phyloP scores from a whole-genome alignment of 2,888 invertebrate genomes.

The Seira musarum region DNA sequence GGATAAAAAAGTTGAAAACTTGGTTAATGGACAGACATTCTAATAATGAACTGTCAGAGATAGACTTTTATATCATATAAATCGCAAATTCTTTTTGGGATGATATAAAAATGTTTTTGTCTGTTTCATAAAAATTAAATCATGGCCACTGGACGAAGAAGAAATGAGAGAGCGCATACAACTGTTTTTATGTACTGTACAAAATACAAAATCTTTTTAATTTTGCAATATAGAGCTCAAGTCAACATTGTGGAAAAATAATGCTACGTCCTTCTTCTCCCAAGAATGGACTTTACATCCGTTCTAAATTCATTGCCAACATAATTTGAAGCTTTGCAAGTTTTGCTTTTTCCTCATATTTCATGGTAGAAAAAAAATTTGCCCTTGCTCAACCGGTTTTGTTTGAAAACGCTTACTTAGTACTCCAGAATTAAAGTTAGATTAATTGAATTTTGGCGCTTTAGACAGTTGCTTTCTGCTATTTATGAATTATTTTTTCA shows the following conservation, averaged over 20 bases:
- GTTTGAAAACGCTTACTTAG: neutral
- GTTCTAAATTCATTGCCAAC: neutral
- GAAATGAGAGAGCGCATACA: neutral
- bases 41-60: neutral
- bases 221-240: neutral
- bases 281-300: neutral
- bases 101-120: conserved; percentile 5
- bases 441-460: too few species aligned
- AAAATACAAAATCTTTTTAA: too few species aligned
- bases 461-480: too few species aligned
- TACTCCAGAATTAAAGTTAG: neutral
- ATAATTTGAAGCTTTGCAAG: neutral
- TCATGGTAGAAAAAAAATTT: neutral
- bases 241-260: neutral
- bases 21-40: neutral
- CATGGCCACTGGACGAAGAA: neutral
- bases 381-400: neutral
- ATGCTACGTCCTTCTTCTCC: neutral
- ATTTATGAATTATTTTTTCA: too few species aligned
- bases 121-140: conserved; percentile 5
- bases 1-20: neutral
- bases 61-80: neutral
- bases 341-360: neutral
- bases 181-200: too few species aligned
- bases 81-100: neutral